Evolutionary conservation across 2,888 invertebrate species (phyloP).

Genomic region (Drosophila helvetica): DNA sequence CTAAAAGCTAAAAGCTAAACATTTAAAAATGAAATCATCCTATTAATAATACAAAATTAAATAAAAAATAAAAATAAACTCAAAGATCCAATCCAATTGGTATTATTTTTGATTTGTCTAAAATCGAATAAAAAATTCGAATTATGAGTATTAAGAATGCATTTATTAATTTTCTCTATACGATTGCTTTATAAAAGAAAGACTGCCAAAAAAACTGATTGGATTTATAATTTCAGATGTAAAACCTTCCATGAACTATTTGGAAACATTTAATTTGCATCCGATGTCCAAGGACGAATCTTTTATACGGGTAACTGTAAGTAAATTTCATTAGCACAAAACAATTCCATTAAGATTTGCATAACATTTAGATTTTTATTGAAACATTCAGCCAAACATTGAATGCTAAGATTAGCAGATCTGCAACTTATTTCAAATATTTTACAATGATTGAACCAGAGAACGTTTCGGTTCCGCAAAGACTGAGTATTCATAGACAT

Average conservation of each 20-base stretch:
- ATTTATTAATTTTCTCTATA: not conserved
- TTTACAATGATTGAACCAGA: slow-evolving; percentile 61
- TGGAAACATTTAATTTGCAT: not conserved
- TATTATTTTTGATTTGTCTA: too few relatives aligned
- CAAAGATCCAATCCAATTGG: too few relatives aligned
- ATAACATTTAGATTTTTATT: slow-evolving; percentile 79
- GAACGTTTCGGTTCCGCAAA: slow-evolving; percentile 15
- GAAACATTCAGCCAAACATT: slow-evolving; percentile 71
- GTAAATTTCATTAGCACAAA: not conserved
- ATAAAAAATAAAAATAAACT: too few relatives aligned
- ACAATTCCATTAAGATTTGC: slow-evolving; percentile 33
- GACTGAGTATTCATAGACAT: slow-evolving; percentile 2
- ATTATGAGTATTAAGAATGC: too few relatives aligned
- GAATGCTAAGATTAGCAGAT: slow-evolving; percentile 50
- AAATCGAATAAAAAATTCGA: too few relatives aligned
- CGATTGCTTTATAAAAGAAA: not conserved
- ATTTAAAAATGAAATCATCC: too few relatives aligned
- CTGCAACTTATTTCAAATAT: slow-evolving; percentile 65
- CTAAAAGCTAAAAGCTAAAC: too few relatives aligned
- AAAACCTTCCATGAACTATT: too few relatives aligned
- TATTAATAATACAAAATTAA: too few relatives aligned
- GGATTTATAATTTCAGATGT: not conserved
- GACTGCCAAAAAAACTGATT: not conserved
- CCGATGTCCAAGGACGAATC: not conserved
- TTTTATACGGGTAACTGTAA: not conserved